Evolutionary conservation across 2,888 invertebrate species (phyloP), one percentile per base, ranked within the genome.

Genomic region (Charanyca ferruginea): DNA sequence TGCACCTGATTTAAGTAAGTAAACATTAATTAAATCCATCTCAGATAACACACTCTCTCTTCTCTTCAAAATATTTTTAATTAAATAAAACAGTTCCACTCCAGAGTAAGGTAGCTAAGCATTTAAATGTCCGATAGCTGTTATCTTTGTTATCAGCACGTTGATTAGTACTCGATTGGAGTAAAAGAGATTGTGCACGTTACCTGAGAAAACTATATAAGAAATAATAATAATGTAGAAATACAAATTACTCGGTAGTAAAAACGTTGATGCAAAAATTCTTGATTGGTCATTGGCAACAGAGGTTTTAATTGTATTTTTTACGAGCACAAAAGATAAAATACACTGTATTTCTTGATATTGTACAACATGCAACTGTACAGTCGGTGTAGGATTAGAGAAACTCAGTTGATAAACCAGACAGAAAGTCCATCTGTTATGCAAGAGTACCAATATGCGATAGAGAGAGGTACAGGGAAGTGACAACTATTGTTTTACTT

Each of bases 131-230:
- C 68, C 74, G 85, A 86, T 86, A 86, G 69, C 73, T 52, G 18
- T 74, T 85, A 86, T 86, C 86, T 70, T 51, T 52, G 53, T 82
- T 85, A 84, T 81, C 83, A 66, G 48, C 11, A 22, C 8, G 67
- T 76, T 73, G 77, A 83, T 83, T 81, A 79, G 38, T 35, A 49
- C 48, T 65, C 38, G 5, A 66, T 35, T 51, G 44, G 52, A 57
- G 55, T 42, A 48, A 65, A 32, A 60, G 32, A 66, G 51, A 72
- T 42, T 62, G 35, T 28, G 48, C 38, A 72, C 4, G 41, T 47
- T 28, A 22, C 22, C 28, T 20, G 25, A 25, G 28, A 25, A 35
- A 57, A 52, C 16, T 44, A 32, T 11, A 55, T 32, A 18, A 6
- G n/a, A 42, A 18, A 38, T 38, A 38, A 38, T 20, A 44, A n/a